phyloP scores from a whole-genome alignment of 92 coral and sea anemone species.

The Virgularia gustaviana region DNA sequence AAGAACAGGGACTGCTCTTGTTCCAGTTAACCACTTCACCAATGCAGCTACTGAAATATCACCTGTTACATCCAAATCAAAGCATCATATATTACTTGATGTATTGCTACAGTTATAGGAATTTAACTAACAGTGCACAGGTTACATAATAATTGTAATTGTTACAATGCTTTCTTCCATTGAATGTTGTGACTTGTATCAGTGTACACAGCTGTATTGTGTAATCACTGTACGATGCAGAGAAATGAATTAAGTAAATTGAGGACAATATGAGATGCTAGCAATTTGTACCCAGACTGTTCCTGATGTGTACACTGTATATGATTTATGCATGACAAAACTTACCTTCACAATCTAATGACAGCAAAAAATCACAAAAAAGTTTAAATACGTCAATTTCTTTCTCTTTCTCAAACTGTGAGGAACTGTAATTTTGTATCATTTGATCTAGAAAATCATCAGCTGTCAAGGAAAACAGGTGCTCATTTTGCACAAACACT shows the following conservation, averaged over 20 bases:
- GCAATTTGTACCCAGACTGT: background rate
- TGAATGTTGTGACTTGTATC: background rate
- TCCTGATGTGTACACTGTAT: background rate
- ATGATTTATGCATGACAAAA: background rate
- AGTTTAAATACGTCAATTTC: conserved; percentile 43
- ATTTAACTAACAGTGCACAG: too few species aligned
- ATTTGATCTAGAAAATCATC: conserved; percentile 30
- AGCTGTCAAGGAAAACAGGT: background rate
- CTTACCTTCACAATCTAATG: conserved; percentile 34
- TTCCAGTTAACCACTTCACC: conserved; percentile 19
- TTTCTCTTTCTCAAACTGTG: conserved; percentile 29
- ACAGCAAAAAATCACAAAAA: conserved; percentile 42
- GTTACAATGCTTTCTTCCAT: too few species aligned
- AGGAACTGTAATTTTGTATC: background rate
- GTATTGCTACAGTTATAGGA: background rate
- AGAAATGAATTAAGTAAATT: background rate
- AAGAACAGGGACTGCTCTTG: too few species aligned
- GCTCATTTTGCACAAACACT: conserved; percentile 27
- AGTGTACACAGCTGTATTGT: too few species aligned
- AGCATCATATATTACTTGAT: background rate
- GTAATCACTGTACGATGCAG: too few species aligned
- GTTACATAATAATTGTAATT: too few species aligned
- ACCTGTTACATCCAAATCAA: background rate
- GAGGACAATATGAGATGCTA: background rate
- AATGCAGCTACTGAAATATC: conserved; percentile 9